Percentiles rank a stretch among this genome's conserved stretches.
Evolutionary conservation across 1,140 invertebrate species (phyloP).

Genomic region (Drosophila novamexicana): DNA sequence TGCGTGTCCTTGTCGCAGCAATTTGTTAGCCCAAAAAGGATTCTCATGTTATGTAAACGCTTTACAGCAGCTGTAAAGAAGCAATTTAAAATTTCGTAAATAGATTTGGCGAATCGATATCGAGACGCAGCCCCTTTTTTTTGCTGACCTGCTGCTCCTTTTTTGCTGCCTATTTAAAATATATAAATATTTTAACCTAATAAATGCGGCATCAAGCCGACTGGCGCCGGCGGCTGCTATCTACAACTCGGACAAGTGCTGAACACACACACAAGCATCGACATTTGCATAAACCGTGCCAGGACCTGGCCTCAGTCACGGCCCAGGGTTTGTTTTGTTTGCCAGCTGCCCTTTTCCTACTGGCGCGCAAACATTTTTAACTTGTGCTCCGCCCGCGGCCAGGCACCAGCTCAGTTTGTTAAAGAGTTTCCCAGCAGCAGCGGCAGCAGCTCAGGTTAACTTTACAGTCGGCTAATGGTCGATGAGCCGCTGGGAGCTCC

Average conservation of each 20-base stretch:
- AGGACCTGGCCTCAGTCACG: slow-evolving; percentile 24
- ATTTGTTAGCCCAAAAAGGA: slow-evolving; percentile 61
- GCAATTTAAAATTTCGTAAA: slow-evolving; percentile 68
- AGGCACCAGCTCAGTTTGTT: slow-evolving; percentile 19
- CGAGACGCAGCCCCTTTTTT: slow-evolving; percentile 8
- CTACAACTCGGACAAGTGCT: slow-evolving; percentile 46
- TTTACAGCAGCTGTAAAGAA: slow-evolving; percentile 47
- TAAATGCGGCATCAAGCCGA: slow-evolving; percentile 64
- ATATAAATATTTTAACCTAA: slow-evolving; percentile 78
- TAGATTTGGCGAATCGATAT: slow-evolving; percentile 67
- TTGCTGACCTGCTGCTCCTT: slow-evolving; percentile 2
- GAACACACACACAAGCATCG: slow-evolving; percentile 32
- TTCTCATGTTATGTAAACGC: slow-evolving; percentile 54
- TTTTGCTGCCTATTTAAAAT: slow-evolving; percentile 60
- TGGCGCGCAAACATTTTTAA: slow-evolving; percentile 45
- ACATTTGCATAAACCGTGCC: slow-evolving; percentile 69
- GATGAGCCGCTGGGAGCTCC: slow-evolving; percentile 42
- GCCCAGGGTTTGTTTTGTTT: slow-evolving; percentile 40
- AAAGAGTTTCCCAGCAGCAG: slow-evolving; percentile 31
- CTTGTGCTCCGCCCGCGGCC: slow-evolving; percentile 42
- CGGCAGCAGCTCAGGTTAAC: slow-evolving; percentile 28
- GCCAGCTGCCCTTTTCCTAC: slow-evolving; percentile 43
- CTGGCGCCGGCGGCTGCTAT: slow-evolving; percentile 46
- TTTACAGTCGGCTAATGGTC: slow-evolving; percentile 60
- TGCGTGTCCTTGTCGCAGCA: slow-evolving; percentile 43